Percentiles rank a stretch among this genome's conserved stretches.
Conservation (phyloP, 1,140 invertebrate species). For the Drosophila lowei region DNA sequence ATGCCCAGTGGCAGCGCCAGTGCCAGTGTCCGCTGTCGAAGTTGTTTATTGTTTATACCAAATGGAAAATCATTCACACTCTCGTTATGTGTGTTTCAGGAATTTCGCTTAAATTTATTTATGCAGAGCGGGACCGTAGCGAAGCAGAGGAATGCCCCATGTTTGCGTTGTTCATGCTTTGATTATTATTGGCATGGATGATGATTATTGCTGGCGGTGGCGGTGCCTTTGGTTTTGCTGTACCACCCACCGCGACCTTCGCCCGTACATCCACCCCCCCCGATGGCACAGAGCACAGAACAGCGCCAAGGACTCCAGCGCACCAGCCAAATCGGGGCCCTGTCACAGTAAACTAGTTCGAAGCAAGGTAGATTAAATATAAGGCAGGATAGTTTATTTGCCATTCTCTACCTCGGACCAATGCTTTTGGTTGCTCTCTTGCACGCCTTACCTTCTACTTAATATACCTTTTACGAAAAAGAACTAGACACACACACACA, state of each 20-base stretch:
- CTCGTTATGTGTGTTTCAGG: constrained; percentile 11
- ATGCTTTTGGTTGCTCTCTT: too few species aligned
- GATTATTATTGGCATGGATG: constrained; percentile 31
- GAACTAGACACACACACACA: too few species aligned
- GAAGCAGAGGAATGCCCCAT: not conserved
- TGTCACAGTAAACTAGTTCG: constrained; percentile 34
- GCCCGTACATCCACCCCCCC: constrained; percentile 4
- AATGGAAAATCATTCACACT: constrained; percentile 31
- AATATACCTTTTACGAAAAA: too few species aligned
- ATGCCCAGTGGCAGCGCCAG: not conserved
- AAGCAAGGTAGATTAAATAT: too few species aligned
- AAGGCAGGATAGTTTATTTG: too few species aligned
- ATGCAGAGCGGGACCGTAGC: too few species aligned
- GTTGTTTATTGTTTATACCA: constrained; percentile 45
- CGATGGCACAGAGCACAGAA: not conserved
- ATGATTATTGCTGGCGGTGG: constrained; percentile 23
- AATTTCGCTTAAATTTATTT: constrained; percentile 14
- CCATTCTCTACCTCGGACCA: too few species aligned
- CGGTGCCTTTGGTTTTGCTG: not conserved
- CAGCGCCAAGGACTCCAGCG: constrained; percentile 28
- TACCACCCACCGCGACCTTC: not conserved
- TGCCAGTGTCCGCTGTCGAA: constrained; percentile 2
- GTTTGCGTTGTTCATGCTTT: constrained; percentile 17
- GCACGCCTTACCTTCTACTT: too few species aligned
- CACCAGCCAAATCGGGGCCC: constrained; percentile 29